Percentiles rank a stretch among this genome's conserved stretches.
Conservation (phyloP, 2,888 invertebrate genomes). For the Plusia festucae region DNA sequence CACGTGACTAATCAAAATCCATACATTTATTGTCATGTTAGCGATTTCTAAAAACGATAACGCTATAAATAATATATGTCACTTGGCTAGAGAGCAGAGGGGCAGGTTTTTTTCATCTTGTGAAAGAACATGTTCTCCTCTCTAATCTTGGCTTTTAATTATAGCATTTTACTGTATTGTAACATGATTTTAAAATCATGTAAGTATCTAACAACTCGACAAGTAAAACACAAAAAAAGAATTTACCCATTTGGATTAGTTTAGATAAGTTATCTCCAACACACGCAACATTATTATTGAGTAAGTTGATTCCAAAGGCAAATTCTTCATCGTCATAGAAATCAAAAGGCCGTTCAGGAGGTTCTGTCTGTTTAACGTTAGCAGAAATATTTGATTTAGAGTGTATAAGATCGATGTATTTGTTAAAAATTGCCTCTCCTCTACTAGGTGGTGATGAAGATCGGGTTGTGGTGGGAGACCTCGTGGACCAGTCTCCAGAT, state of each 20-base stretch:
- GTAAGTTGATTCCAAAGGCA: slow-evolving; percentile 82
- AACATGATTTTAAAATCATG: too few relatives aligned
- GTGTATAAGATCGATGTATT: slow-evolving; percentile 77
- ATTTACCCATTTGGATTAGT: slow-evolving; percentile 82
- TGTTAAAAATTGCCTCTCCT: slow-evolving; percentile 76
- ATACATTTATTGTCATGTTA: too few relatives aligned
- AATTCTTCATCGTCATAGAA: slow-evolving; percentile 84
- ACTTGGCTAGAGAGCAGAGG: too few relatives aligned
- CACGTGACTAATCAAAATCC: too few relatives aligned
- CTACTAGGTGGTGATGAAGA: slow-evolving; percentile 66
- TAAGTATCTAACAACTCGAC: background rate
- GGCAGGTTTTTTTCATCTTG: too few relatives aligned
- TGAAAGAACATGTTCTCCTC: too few relatives aligned
- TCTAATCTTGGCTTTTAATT: too few relatives aligned
- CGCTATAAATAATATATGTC: too few relatives aligned
- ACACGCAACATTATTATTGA: slow-evolving; percentile 85
- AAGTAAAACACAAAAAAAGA: too few relatives aligned
- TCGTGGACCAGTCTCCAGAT: slow-evolving; percentile 42
- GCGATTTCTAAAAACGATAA: too few relatives aligned
- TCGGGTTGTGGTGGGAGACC: slow-evolving; percentile 63
- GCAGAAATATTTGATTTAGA: slow-evolving; percentile 75
- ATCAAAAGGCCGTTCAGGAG: slow-evolving; percentile 79
- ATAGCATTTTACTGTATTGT: too few relatives aligned
- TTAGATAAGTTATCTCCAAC: slow-evolving; percentile 82
- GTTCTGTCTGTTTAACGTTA: slow-evolving; percentile 71